A percentile compares a stretch with the other conserved stretches of the same genome.
phyloP scores from a whole-genome alignment of 2,113 vertebrate genomes.

The Spea bombifrons region DNA sequence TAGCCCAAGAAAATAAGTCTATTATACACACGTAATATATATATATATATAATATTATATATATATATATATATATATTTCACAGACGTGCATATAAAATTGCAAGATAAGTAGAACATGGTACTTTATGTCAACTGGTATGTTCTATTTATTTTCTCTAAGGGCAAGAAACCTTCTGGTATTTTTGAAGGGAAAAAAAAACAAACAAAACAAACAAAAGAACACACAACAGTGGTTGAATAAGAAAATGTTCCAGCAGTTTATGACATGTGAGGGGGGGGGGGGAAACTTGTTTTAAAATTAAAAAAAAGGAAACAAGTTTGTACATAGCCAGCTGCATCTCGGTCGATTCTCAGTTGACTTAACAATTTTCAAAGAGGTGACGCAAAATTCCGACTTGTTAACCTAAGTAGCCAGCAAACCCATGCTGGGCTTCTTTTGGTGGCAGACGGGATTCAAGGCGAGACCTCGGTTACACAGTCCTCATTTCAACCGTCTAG shows the following conservation, averaged over 20 bases:
- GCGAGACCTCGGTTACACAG: not conserved
- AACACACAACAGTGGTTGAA: not conserved
- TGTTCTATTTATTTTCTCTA: constrained; percentile 13
- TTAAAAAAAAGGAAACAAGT: not conserved
- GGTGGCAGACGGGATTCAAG: not conserved
- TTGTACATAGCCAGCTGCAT: constrained; percentile 44
- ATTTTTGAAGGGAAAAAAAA: constrained; percentile 15
- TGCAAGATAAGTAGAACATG: constrained; percentile 9
- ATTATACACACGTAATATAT: not conserved
- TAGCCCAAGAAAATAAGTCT: constrained; percentile 7
- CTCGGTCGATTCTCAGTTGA: constrained; percentile 9
- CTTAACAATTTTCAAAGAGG: constrained; percentile 5
- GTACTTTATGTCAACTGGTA: not conserved
- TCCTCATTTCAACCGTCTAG: constrained; percentile 9
- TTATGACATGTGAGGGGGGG: constrained; percentile 8
- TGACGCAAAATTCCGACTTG: constrained; percentile 3
- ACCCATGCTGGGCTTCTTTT: constrained; percentile 16
- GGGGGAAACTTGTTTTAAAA: constrained; percentile 5
- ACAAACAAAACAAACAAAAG: constrained; percentile 4
- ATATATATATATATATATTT: constrained; percentile 4
- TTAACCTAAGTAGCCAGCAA: not conserved
- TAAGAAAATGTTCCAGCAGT: constrained; percentile 32
- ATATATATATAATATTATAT: constrained; percentile 8
- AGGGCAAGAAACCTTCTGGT: not conserved
- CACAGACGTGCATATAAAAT: not conserved